Conservation (phyloP, 1,140 invertebrate species). For the Drosophila pseudoobscura region DNA sequence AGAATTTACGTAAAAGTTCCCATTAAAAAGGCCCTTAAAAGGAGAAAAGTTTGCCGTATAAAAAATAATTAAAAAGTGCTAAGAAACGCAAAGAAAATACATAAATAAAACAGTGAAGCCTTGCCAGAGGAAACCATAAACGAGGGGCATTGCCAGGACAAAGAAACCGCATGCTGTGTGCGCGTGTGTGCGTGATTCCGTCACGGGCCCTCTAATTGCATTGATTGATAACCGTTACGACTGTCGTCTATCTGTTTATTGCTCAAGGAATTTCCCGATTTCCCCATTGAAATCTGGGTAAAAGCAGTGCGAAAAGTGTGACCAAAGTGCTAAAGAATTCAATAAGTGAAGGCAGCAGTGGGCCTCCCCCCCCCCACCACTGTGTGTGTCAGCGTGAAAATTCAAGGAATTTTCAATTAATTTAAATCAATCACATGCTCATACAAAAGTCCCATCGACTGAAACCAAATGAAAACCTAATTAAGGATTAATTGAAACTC, state of each 20-base stretch:
- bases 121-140: too few species aligned
- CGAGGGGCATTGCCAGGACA: too few species aligned
- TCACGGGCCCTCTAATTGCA: constrained; percentile 20
- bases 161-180: not conserved
- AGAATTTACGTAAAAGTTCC: constrained; percentile 40
- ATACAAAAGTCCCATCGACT: not conserved
- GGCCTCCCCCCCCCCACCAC: constrained; percentile 1
- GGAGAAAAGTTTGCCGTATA: constrained; percentile 1
- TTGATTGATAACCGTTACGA: constrained; percentile 49
- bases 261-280: constrained; percentile 27
- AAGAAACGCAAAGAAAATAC: not conserved
- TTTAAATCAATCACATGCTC: constrained; percentile 40
- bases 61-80: constrained; percentile 16
- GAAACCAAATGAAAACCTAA: constrained; percentile 22
- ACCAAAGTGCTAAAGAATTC: constrained; percentile 45
- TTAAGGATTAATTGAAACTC: constrained; percentile 55
- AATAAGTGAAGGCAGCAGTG: constrained; percentile 31
- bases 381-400: constrained; percentile 25
- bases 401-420: constrained; percentile 56
- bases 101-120: too few species aligned
- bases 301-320: constrained; percentile 41
- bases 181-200: not conserved
- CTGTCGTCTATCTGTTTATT: constrained; percentile 6
- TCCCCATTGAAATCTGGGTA: constrained; percentile 26
- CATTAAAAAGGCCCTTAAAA: constrained; percentile 4